Conservation (phyloP, 2,797 vertebrate genomes). For the Hyperoplus immaculatus region DNA sequence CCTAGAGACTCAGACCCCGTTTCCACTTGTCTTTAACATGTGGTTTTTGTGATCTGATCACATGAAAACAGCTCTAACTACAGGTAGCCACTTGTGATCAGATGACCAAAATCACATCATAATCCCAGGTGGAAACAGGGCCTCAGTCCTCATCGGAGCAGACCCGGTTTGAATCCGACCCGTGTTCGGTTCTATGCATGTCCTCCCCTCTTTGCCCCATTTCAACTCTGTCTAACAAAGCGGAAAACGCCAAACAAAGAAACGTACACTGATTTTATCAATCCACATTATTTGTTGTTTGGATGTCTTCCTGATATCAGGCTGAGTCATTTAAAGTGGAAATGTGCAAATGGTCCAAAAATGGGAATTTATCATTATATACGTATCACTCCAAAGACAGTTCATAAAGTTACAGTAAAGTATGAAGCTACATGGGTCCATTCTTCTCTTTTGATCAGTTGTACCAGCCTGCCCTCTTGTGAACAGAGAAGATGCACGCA, state of each 20-base stretch:
- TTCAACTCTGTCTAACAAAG: too few relatives aligned
- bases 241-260: background rate
- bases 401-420: background rate
- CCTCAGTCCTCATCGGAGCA: too few relatives aligned
- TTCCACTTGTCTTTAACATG: too few relatives aligned
- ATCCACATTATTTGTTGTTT: background rate
- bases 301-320: background rate
- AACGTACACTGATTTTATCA: background rate
- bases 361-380: background rate
- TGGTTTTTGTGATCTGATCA: too few relatives aligned
- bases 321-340: background rate
- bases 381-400: background rate
- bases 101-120: too few relatives aligned
- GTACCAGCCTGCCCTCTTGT: slow-evolving; percentile 70
- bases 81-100: too few relatives aligned
- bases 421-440: background rate
- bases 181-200: too few relatives aligned
- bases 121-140: too few relatives aligned
- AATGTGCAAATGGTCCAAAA: background rate
- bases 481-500: slow-evolving; percentile 37
- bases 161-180: too few relatives aligned
- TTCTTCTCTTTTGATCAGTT: slow-evolving; percentile 9
- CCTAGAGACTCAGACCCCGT: too few relatives aligned
- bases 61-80: too few relatives aligned
- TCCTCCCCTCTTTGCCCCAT: too few relatives aligned